Percentiles rank a stretch among this genome's conserved stretches.
Evolutionary conservation across 1,140 invertebrate species (phyloP).

Genomic region (Agrilus planipennis): DNA sequence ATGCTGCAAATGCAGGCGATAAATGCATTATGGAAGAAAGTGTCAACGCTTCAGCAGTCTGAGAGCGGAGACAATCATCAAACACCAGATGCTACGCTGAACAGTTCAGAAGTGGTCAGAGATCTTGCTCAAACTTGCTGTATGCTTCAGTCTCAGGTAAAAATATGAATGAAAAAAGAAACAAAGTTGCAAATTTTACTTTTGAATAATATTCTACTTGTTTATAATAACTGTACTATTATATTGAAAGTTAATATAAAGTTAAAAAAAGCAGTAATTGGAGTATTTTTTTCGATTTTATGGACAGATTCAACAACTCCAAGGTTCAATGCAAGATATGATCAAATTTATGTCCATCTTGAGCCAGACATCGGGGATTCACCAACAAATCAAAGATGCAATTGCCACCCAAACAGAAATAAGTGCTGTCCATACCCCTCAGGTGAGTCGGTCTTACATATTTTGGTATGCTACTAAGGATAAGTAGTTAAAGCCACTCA

Average conservation of each 20-base stretch:
- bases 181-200: too few species aligned
- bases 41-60: constrained; percentile 48
- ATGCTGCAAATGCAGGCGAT: constrained; percentile 83
- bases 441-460: constrained; percentile 30
- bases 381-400: constrained; percentile 36
- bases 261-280: neutral
- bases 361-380: constrained; percentile 36
- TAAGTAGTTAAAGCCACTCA: too few species aligned
- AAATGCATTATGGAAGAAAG: constrained; percentile 80
- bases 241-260: neutral
- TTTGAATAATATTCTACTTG: neutral
- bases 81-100: constrained; percentile 9
- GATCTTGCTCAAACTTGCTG: constrained; percentile 39
- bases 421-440: constrained; percentile 58
- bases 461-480: neutral
- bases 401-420: constrained; percentile 68
- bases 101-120: constrained; percentile 31
- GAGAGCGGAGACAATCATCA: constrained; percentile 2
- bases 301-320: constrained; percentile 56
- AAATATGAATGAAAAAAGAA: too few species aligned
- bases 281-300: constrained; percentile 17
- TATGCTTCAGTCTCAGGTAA: constrained; percentile 36
- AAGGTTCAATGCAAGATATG: constrained; percentile 63
- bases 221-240: constrained; percentile 3
- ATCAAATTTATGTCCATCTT: constrained; percentile 50